Evolutionary conservation across 2,797 vertebrate species (phyloP).

Genomic region (Xenentodon cancila): DNA sequence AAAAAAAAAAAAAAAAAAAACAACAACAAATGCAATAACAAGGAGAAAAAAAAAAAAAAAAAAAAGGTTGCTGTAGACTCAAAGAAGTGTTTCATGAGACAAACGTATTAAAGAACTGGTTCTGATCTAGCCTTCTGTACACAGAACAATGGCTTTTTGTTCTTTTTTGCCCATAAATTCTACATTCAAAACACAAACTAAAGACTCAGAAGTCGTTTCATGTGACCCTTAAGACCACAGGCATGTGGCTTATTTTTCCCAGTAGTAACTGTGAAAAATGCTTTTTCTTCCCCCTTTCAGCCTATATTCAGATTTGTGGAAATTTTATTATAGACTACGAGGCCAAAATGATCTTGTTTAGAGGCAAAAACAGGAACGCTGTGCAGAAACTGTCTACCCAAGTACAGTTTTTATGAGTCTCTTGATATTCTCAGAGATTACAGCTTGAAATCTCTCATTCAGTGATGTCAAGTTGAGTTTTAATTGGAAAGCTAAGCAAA

Average conservation of each 20-base stretch:
- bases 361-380: background rate
- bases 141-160: constrained; percentile 55
- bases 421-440: constrained; percentile 12
- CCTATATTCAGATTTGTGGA: constrained; percentile 2
- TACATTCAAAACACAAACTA: constrained; percentile 40
- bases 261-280: background rate
- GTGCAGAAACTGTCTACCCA: background rate
- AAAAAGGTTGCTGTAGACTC: too few relatives aligned
- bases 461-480: background rate
- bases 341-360: background rate
- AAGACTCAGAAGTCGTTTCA: constrained; percentile 39
- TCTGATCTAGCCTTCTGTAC: constrained; percentile 18
- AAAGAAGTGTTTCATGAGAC: too few relatives aligned
- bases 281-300: background rate
- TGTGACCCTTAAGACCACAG: constrained; percentile 37
- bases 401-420: background rate
- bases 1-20: too few relatives aligned
- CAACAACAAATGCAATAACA: background rate
- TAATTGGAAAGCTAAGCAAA: background rate
- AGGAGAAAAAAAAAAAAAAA: too few relatives aligned
- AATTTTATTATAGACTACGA: constrained; percentile 1
- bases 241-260: constrained; percentile 13
- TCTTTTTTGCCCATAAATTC: constrained; percentile 17
- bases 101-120: background rate
- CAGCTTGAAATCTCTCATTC: background rate